A percentile compares a stretch with the other conserved stretches of the same genome.
Evolutionary conservation across 2,888 invertebrate species (phyloP).

Genomic region (Calameuta idolon): DNA sequence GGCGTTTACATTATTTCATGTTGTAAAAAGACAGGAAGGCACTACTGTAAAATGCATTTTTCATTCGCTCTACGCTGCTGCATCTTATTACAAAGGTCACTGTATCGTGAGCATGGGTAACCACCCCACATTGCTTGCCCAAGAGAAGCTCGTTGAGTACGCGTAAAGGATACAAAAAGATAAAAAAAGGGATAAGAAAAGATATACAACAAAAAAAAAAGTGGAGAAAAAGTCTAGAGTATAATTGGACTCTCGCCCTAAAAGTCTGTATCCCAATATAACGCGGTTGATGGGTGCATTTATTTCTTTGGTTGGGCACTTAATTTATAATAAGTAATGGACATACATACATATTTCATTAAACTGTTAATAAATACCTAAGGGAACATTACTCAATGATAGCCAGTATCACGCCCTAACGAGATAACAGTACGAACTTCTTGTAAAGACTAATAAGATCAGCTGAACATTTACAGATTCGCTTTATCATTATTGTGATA

Average conservation of each 20-base stretch:
- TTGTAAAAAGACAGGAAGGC: conserved; percentile 35
- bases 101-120: conserved; percentile 1
- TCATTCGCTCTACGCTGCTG: neutral
- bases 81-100: conserved; percentile 25
- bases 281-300: conserved; percentile 34
- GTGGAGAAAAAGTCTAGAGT: neutral
- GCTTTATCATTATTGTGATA: neutral
- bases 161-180: neutral
- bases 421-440: neutral
- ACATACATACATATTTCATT: conserved; percentile 32
- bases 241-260: neutral
- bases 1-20: conserved; percentile 27
- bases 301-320: conserved; percentile 44
- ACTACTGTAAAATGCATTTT: conserved; percentile 10
- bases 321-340: conserved; percentile 42
- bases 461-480: neutral
- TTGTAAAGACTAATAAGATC: neutral
- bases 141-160: neutral
- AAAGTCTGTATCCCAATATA: conserved; percentile 25
- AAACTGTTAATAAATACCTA: conserved; percentile 42
- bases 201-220: neutral
- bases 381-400: conserved; percentile 3
- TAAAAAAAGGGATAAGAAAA: neutral
- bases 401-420: conserved; percentile 2
- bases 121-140: neutral